A percentile compares a stretch with the other conserved stretches of the same genome.
phyloP scores from a whole-genome alignment of 2,113 vertebrate species.

The Varanus komodoensis region DNA sequence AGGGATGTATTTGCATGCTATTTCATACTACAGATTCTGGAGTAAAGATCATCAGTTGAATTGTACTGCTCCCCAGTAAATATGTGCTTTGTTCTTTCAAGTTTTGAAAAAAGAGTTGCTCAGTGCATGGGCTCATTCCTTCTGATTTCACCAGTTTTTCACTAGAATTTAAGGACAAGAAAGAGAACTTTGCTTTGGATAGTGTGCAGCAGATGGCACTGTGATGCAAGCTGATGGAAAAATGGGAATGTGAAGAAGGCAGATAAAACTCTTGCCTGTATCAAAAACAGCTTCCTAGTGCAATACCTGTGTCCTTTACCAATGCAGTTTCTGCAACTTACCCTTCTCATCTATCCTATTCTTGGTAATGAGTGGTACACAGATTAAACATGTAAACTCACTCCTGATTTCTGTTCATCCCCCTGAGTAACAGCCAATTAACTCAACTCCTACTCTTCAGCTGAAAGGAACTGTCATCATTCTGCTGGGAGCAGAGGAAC shows the following conservation, averaged over 20 bases:
- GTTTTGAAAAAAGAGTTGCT: not conserved
- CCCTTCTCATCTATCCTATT: not conserved
- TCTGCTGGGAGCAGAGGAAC: not conserved
- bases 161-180: fast-evolving
- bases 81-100: not conserved
- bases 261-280: fast-evolving
- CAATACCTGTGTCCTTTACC: fast-evolving
- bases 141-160: fast-evolving
- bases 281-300: not conserved
- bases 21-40: not conserved
- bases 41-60: not conserved
- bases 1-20: not conserved
- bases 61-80: not conserved
- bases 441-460: fast-evolving
- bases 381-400: not conserved
- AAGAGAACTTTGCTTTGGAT: not conserved
- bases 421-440: not conserved
- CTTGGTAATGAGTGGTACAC: fast-evolving
- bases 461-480: fast-evolving
- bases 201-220: slow-evolving; percentile 61
- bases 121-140: not conserved
- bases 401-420: not conserved
- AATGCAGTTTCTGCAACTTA: fast-evolving
- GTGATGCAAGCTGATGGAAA: slow-evolving; percentile 12
- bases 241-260: not conserved